Evolutionary conservation across 2,113 vertebrate genomes (phyloP).

Genomic region (Geococcyx californianus): DNA sequence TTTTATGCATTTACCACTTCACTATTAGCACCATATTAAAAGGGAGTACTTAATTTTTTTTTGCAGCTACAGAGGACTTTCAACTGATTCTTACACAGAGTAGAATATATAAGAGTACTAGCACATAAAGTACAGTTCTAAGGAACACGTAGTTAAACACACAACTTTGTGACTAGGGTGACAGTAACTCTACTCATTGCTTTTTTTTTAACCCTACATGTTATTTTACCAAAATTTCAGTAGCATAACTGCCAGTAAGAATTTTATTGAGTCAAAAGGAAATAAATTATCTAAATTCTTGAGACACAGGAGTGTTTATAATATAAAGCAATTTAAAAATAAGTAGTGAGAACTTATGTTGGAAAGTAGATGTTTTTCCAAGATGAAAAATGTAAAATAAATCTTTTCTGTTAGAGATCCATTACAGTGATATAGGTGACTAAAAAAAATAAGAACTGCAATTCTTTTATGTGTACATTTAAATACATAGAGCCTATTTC

Average conservation of each 20-base stretch:
- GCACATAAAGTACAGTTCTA: background rate
- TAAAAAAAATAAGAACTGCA: conserved; percentile 8
- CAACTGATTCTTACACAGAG: background rate
- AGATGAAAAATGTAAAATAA: conserved; percentile 1
- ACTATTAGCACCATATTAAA: background rate
- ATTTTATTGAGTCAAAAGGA: conserved; percentile 26
- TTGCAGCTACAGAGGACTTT: background rate
- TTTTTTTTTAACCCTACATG: background rate
- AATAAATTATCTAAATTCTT: background rate
- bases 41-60: background rate
- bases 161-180: background rate
- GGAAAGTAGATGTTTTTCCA: conserved; percentile 28
- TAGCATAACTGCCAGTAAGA: background rate
- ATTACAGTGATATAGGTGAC: background rate
- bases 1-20: background rate
- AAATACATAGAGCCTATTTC: conserved; percentile 27
- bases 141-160: background rate
- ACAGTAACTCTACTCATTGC: background rate
- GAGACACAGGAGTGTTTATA: background rate
- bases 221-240: background rate
- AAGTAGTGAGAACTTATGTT: conserved; percentile 15
- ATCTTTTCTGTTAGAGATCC: background rate
- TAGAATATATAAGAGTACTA: background rate
- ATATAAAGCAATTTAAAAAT: conserved; percentile 28
- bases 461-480: conserved; percentile 40